phyloP scores from a whole-genome alignment of 2,797 vertebrate genomes.

The Hydrolagus colliei region DNA sequence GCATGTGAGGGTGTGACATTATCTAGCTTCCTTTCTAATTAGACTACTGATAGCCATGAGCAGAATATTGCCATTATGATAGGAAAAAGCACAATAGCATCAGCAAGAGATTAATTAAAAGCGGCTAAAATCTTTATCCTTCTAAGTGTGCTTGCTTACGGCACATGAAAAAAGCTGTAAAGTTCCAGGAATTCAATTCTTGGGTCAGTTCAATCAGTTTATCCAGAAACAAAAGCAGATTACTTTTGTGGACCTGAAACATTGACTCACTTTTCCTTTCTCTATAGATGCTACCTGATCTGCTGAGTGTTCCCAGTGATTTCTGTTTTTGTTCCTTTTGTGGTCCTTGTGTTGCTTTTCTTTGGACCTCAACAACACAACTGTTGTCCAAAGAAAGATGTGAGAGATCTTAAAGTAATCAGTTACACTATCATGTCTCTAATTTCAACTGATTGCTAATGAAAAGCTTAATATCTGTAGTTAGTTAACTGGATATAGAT shows the following conservation, averaged over 20 bases:
- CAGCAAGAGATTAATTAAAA: constrained; percentile 14
- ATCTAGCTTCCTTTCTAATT: not conserved
- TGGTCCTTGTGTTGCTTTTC: not conserved
- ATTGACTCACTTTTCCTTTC: too few species aligned
- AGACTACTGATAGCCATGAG: not conserved
- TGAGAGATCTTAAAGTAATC: not conserved
- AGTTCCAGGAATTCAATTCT: constrained; percentile 1
- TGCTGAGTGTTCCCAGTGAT: too few species aligned
- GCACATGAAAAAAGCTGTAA: not conserved
- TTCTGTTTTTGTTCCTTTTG: too few species aligned
- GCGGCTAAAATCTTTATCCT: constrained; percentile 1
- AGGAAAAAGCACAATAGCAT: constrained; percentile 12
- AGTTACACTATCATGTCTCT: not conserved
- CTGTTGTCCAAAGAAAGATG: not conserved
- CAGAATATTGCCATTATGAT: not conserved
- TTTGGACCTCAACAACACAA: not conserved
- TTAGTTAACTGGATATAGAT: too few species aligned
- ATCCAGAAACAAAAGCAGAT: not conserved
- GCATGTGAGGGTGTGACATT: not conserved
- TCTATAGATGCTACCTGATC: too few species aligned
- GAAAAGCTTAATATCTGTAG: too few species aligned
- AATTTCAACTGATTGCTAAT: not conserved
- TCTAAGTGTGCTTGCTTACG: not conserved
- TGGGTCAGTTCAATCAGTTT: not conserved
- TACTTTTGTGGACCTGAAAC: not conserved